Base-by-base conservation (phyloP, 2,113 vertebrate genomes). In the Xiphias gladius region DNA sequence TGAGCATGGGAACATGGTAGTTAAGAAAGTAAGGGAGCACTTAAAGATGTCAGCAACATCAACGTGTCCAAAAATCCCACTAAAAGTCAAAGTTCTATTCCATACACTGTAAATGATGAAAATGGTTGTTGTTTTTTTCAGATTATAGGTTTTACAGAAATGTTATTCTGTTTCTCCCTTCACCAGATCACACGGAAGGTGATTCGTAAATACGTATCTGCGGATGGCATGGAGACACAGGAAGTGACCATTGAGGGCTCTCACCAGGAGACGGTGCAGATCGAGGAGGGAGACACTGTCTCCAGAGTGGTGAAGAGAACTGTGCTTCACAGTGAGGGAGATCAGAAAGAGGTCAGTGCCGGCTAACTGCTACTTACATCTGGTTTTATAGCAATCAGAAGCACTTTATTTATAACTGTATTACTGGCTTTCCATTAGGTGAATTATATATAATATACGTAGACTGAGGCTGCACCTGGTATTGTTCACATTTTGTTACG, bases 221-320 rank as follows among this genome's bases (percentile, higher is more conserved):
- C 97, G 5, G 98, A 98, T 0, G 97, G 97, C 64, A 91, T 57
- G 3, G 97, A 97, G 77, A 95, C 93, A 62, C 96, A 98, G 91
- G 97, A 99, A 50, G 94, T 98, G 80, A 91, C 93, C 0, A 57
- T 96, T 63, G 97, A 98, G 24, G 98, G 97, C 43, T 66, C 75
- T 0, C 95, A 92, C 0, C 97, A 97, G 84, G 92, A 95, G 4
- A 92, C 94, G 0, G 37, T 97, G 73, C 72, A 22, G n/a, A 86
- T 97, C 0, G 92, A 97, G 62, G 96, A 97, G 24, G 97, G 96
- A 63, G 97, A 99, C 16, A 32, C 86, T 13, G 97, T 96, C 72
- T 99, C 97, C 85, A 97, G 96, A 91, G 97, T 99, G 64, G 73
- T 99, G 54, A 99, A 97, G 88, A 96, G 97, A 1, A 96, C 98